These are phyloP conservation scores for Heteromormyrus szaboi DNA, from an alignment of 2,797 vertebrate genomes.

Conservation along the genomic window DNA sequence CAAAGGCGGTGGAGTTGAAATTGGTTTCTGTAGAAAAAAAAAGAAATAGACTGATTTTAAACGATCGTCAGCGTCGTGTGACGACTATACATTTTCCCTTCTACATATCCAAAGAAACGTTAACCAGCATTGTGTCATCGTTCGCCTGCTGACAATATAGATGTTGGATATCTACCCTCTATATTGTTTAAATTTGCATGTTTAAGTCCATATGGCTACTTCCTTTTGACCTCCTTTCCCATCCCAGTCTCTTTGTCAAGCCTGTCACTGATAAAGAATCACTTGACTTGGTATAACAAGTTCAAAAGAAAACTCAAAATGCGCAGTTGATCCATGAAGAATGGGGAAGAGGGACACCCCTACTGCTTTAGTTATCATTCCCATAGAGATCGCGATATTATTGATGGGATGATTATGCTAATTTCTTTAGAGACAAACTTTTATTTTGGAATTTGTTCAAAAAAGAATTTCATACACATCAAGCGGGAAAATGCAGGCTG, in stretches of 20 bases:
- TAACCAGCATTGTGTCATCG: conserved; percentile 13
- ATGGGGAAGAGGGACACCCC: conserved; percentile 89
- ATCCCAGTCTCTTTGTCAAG: conserved; percentile 86
- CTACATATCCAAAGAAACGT: conserved; percentile 15
- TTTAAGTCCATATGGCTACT: conserved; percentile 91
- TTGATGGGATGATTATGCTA: conserved; percentile 91
- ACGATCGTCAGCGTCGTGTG: neutral
- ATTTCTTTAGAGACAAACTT: conserved; percentile 76
- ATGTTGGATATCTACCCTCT: conserved; percentile 52
- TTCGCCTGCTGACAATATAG: conserved; percentile 16
- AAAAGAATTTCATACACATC: conserved; percentile 81
- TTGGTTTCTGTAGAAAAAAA: conserved; percentile 1
- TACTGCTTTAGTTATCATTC: conserved; percentile 86
- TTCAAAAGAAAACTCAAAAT: conserved; percentile 94
- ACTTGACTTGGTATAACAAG: conserved; percentile 97
- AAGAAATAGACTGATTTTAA: neutral
- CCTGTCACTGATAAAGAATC: conserved; percentile 98
- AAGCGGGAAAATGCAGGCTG: conserved; percentile 70
- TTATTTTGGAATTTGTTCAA: conserved; percentile 80
- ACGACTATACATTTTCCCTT: neutral
- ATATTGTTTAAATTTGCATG: conserved; percentile 84
- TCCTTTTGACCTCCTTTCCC: conserved; percentile 95
- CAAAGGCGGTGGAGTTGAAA: neutral
- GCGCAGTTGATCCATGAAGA: conserved; percentile 92
- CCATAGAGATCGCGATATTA: conserved; percentile 91